Percentiles rank a stretch among this genome's conserved stretches.
These are phyloP conservation scores for Thaumetopoea pityocampa DNA, from an alignment of 1,140 invertebrate genomes.

Conservation along the genomic window DNA sequence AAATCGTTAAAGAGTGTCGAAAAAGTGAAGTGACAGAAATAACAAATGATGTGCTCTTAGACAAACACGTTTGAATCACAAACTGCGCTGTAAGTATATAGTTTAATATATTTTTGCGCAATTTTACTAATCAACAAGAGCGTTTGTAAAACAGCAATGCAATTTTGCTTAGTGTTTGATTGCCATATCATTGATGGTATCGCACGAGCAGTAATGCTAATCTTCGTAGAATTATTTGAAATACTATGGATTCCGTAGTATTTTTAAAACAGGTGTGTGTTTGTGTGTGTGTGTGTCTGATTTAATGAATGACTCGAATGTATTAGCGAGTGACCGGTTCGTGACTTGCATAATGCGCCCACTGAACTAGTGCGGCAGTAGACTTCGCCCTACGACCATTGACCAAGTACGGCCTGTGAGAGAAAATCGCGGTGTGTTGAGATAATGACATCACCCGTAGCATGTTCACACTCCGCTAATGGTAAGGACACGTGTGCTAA, in stretches of 20 bases:
- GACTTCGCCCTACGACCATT: constrained; percentile 22
- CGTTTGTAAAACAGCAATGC: constrained; percentile 30
- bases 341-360: constrained; percentile 41
- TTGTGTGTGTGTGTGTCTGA: too few species aligned
- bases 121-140: constrained; percentile 35
- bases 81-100: constrained; percentile 22
- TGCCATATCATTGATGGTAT: constrained; percentile 6
- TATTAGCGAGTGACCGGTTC: constrained; percentile 22
- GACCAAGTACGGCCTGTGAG: constrained; percentile 41
- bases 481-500: background rate
- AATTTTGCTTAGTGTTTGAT: constrained; percentile 9
- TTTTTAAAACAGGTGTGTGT: constrained; percentile 39
- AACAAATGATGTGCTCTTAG: constrained; percentile 36
- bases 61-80: constrained; percentile 36
- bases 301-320: constrained; percentile 47
- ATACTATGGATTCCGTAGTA: constrained; percentile 10
- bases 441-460: constrained; percentile 61
- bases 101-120: constrained; percentile 15
- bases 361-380: constrained; percentile 47
- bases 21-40: constrained; percentile 44
- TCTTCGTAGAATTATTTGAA: constrained; percentile 4
- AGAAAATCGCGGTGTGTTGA: constrained; percentile 45
- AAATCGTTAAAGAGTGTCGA: constrained; percentile 32
- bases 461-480: background rate
- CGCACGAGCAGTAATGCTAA: constrained; percentile 21